Conservation (phyloP, 2,113 vertebrate genomes). For the Mus pahari region DNA sequence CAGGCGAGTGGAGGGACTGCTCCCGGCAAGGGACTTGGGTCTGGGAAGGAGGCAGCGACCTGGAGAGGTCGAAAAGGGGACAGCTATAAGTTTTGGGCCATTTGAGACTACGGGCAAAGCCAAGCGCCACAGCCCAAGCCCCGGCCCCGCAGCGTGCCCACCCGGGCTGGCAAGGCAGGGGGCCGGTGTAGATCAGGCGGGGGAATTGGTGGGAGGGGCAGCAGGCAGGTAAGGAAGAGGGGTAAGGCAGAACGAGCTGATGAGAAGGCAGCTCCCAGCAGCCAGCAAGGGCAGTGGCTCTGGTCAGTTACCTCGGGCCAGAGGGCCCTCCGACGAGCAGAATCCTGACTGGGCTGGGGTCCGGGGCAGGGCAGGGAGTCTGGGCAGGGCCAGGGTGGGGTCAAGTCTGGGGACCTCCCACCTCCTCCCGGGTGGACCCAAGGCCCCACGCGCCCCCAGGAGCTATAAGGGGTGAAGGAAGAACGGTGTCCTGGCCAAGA, state of each 20-base stretch:
- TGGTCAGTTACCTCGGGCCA: slow-evolving; percentile 84
- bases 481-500: slow-evolving; percentile 79
- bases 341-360: slow-evolving; percentile 81
- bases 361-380: slow-evolving; percentile 80
- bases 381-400: slow-evolving; percentile 74
- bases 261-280: slow-evolving; percentile 81
- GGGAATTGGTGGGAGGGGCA: slow-evolving; percentile 63
- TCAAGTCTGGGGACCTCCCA: slow-evolving; percentile 81
- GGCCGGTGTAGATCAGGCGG: slow-evolving; percentile 72
- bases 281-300: slow-evolving; percentile 76
- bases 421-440: slow-evolving; percentile 77
- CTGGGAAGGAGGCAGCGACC: slow-evolving; percentile 88
- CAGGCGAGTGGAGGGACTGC: slow-evolving; percentile 86
- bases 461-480: slow-evolving; percentile 81
- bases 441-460: slow-evolving; percentile 74
- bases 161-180: slow-evolving; percentile 82
- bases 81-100: slow-evolving; percentile 21
- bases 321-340: slow-evolving; percentile 79
- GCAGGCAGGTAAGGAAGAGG: slow-evolving; percentile 75
- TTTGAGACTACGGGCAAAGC: slow-evolving; percentile 70
- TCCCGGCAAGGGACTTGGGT: slow-evolving; percentile 89
- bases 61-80: slow-evolving; percentile 68
- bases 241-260: slow-evolving; percentile 76
- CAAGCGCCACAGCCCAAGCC: slow-evolving; percentile 78
- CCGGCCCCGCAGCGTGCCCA: slow-evolving; percentile 80